Conservation (phyloP, 2,888 invertebrate genomes). For the Limenitis camilla region DNA sequence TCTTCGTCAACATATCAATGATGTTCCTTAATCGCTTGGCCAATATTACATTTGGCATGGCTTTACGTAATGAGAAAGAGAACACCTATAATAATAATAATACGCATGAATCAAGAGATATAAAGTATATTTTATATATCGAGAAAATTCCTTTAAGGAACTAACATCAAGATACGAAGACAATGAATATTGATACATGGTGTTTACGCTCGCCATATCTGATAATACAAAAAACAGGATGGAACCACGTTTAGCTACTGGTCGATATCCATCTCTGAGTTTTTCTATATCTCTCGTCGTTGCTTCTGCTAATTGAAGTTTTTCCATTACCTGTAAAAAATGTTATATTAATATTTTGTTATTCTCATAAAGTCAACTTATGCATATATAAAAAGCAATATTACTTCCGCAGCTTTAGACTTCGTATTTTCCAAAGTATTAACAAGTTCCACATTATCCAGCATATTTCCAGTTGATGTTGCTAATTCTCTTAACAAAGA, state of each 20-base stretch:
- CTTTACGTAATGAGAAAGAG: constrained; percentile 84
- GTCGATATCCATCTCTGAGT: constrained; percentile 87
- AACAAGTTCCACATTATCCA: constrained; percentile 91
- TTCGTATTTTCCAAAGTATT: constrained; percentile 92
- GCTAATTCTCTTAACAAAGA: constrained; percentile 88
- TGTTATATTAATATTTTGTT: not conserved
- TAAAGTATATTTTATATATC: too few species aligned
- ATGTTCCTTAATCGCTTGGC: constrained; percentile 84
- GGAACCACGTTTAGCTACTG: constrained; percentile 89
- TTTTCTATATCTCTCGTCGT: constrained; percentile 89
- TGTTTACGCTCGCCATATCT: constrained; percentile 90
- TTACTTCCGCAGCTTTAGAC: constrained; percentile 86
- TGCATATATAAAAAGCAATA: constrained; percentile 1
- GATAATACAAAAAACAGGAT: constrained; percentile 92
- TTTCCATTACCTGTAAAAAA: constrained; percentile 76
- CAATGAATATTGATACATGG: constrained; percentile 95
- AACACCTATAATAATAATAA: constrained; percentile 75
- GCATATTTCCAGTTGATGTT: constrained; percentile 91
- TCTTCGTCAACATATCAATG: constrained; percentile 87
- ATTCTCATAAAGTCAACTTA: too few species aligned
- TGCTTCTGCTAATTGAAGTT: constrained; percentile 82
- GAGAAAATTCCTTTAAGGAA: constrained; percentile 15
- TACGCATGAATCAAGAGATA: not conserved
- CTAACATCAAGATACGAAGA: constrained; percentile 83
- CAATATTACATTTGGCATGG: constrained; percentile 87